Evolutionary conservation across 2,113 vertebrate genomes (phyloP).

Genomic region (Aldabrachelys gigantea): DNA sequence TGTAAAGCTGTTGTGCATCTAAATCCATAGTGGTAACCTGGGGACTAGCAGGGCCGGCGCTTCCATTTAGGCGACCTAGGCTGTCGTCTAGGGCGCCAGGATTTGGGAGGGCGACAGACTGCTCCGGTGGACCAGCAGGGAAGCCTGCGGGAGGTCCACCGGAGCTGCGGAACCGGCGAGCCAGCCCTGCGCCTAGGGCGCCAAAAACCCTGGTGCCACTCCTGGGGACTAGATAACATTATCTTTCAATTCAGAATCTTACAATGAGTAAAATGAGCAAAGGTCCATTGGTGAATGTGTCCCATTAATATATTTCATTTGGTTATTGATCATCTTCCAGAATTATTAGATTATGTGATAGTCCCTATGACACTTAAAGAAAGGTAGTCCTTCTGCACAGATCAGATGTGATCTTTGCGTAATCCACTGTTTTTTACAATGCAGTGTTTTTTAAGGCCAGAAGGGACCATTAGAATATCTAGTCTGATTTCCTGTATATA

Average conservation of each 20-base stretch:
- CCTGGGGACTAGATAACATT: not conserved
- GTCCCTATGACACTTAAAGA: not conserved
- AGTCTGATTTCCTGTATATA: not conserved
- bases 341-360: not conserved
- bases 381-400: not conserved
- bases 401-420: not conserved
- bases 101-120: too few relatives aligned
- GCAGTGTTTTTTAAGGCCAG: not conserved
- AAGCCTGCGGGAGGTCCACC: too few relatives aligned
- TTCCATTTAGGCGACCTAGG: too few relatives aligned
- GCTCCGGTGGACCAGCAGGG: too few relatives aligned
- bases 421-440: not conserved
- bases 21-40: not conserved
- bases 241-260: not conserved
- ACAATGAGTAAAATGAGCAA: not conserved
- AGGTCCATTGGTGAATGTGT: rapidly evolving
- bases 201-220: too few relatives aligned
- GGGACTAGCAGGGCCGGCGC: not conserved
- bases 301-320: rapidly evolving
- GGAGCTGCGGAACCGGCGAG: too few relatives aligned
- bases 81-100: too few relatives aligned
- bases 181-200: too few relatives aligned
- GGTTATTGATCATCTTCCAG: not conserved
- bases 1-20: not conserved
- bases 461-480: not conserved